A percentile compares a stretch with the other conserved stretches of the same genome.
These are phyloP conservation scores for Anticlea derivata DNA, from an alignment of 2,888 invertebrate genomes.

Conservation along the genomic window DNA sequence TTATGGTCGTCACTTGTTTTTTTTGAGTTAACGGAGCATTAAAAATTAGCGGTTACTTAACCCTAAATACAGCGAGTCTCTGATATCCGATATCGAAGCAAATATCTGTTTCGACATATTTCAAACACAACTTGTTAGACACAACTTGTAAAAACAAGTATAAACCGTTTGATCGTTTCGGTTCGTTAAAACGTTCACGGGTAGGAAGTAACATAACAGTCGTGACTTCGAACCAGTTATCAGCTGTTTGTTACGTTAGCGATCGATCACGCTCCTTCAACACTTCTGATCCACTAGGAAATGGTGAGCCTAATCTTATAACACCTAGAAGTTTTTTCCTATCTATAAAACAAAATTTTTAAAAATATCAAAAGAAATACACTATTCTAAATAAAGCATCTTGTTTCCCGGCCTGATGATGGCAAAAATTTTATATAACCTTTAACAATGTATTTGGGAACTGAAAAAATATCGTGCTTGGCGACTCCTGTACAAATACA, in stretches of 20 bases:
- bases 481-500: too few species aligned
- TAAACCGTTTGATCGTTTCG: neutral
- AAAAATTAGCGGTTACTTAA: too few species aligned
- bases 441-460: too few species aligned
- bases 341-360: neutral
- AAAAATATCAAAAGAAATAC: neutral
- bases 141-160: too few species aligned
- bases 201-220: slow-evolving; percentile 21
- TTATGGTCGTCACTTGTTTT: too few species aligned
- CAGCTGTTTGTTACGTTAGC: slow-evolving; percentile 42
- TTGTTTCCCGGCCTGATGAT: neutral
- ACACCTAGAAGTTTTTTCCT: neutral
- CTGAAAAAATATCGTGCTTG: too few species aligned
- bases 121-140: too few species aligned
- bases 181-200: slow-evolving; percentile 15
- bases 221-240: slow-evolving; percentile 44
- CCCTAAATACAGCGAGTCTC: too few species aligned
- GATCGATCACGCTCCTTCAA: slow-evolving; percentile 44
- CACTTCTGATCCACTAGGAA: slow-evolving; percentile 41
- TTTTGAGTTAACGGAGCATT: too few species aligned
- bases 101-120: too few species aligned
- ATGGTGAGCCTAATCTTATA: slow-evolving; percentile 1
- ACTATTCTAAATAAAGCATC: neutral
- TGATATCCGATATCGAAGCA: too few species aligned
- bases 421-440: neutral